Base-by-base conservation (phyloP, 2,113 vertebrate genomes). In the Dromaius novaehollandiae region DNA sequence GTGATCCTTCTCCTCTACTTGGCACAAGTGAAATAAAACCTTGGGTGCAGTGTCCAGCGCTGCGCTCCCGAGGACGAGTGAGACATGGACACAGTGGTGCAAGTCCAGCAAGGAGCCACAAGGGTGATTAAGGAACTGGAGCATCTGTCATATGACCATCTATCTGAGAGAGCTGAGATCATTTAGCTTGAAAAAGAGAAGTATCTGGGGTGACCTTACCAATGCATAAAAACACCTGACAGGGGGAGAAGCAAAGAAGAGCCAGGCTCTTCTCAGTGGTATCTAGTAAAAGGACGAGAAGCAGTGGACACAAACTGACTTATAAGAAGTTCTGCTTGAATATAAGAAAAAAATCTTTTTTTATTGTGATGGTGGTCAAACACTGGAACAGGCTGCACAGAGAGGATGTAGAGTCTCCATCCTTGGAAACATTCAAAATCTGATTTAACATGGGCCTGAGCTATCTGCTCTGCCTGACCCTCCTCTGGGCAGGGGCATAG, bases 401-500 rank as follows among this genome's bases (percentile, higher is more conserved):
- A 70, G 40, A 79, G 3, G 13, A 1, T 51, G 20, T 12, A 80
- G 13, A 61, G 30, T 20, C 30, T 71, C 82, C 56, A 58, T 5
- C 2, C 26, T 63, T 73, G 48, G 1, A 3, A 1, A 13, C 46
- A 46, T n/a, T 77, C 64, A 66, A 79, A 92, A 68, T 7, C 3
- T 1, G 28, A 83, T 28, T n/a, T 21, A 20, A 80, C 21, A 73
- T 0, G 0, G 9, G 34, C 26, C 81, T 86, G n/a, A 55, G 2
- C 8, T 65, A 50, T 3, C 7, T 36, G 8, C n/a, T 30, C n/a
- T 66, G 14, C 7, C 5, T 86, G 21, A 77, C 4, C 9, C 82
- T 21, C 10, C 3, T 0, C 8, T 69, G 36, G 22, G 55, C 2
- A 4, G 4, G 5, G 7, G 8, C 10, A n/a, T 2, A 66, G 55